A percentile compares a stretch with the other conserved stretches of the same genome.
These are phyloP conservation scores for Poeciliopsis prolifica DNA, from an alignment of 2,113 vertebrate genomes.

Conservation along the genomic window DNA sequence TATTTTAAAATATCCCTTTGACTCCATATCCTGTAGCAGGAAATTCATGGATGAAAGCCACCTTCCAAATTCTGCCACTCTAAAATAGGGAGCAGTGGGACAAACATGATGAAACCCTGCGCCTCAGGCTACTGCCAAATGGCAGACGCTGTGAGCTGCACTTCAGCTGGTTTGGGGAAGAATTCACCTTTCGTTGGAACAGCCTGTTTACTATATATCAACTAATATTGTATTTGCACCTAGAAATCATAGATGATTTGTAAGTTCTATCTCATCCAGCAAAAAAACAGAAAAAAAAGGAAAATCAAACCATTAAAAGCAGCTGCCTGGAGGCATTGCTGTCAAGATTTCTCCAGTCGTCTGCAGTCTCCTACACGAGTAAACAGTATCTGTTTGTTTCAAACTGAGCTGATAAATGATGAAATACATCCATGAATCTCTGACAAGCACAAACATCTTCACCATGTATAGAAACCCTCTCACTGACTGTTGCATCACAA, in stretches of 20 bases:
- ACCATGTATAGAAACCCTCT: neutral
- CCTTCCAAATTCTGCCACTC: slow-evolving; percentile 3
- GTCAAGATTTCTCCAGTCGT: neutral
- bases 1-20: neutral
- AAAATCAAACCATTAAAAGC: neutral
- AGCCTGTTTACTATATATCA: too few species aligned
- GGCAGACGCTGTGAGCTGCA: slow-evolving; percentile 21
- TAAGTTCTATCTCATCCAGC: neutral
- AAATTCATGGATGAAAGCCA: neutral
- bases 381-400: neutral
- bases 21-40: neutral
- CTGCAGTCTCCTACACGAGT: too few species aligned
- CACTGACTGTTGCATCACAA: neutral
- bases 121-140: slow-evolving; percentile 19
- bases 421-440: neutral
- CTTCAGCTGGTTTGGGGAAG: slow-evolving; percentile 4
- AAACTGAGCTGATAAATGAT: neutral
- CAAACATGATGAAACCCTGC: slow-evolving; percentile 8
- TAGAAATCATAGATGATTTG: neutral
- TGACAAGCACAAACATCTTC: neutral
- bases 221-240: neutral
- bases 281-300: too few species aligned
- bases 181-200: neutral
- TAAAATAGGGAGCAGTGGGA: slow-evolving; percentile 2
- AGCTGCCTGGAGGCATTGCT: neutral